A percentile compares a stretch with the other conserved stretches of the same genome.
Conservation (phyloP, 2,113 vertebrate genomes). For the Acanthisitta chloris region DNA sequence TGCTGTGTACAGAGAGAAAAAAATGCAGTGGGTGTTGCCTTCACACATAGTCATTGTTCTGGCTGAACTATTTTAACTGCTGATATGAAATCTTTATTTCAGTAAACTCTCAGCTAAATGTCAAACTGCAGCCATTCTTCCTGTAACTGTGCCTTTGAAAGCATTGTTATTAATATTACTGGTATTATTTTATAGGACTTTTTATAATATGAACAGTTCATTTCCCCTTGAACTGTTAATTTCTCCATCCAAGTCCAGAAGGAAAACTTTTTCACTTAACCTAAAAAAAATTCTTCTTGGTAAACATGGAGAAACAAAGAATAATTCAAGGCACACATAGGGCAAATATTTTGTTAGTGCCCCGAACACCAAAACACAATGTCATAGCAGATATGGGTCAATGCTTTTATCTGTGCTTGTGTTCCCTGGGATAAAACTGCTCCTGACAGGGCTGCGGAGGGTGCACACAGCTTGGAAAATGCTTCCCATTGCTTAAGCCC, state of each 20-base stretch:
- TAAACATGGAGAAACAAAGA: not conserved
- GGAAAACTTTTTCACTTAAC: not conserved
- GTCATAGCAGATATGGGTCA: not conserved
- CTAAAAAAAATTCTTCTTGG: not conserved
- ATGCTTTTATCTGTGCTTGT: not conserved
- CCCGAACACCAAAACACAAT: not conserved
- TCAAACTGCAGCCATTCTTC: not conserved
- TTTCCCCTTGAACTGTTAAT: not conserved
- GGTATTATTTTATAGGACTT: not conserved
- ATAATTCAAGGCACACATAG: not conserved
- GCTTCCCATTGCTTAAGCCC: not conserved
- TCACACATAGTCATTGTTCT: not conserved
- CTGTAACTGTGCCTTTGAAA: not conserved
- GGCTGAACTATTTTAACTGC: not conserved
- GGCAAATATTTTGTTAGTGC: not conserved
- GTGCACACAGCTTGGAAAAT: not conserved
- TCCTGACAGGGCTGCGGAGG: not conserved
- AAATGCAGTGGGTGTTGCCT: not conserved
- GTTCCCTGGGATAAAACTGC: not conserved
- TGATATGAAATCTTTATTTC: not conserved
- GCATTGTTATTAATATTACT: not conserved
- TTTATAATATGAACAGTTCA: not conserved
- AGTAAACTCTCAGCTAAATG: not conserved
- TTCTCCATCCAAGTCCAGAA: not conserved
- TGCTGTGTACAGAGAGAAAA: not conserved